A percentile compares a stretch with the other conserved stretches of the same genome.
Conservation (phyloP, 2,888 invertebrate genomes). For the Chalcosyrphus nemorum region DNA sequence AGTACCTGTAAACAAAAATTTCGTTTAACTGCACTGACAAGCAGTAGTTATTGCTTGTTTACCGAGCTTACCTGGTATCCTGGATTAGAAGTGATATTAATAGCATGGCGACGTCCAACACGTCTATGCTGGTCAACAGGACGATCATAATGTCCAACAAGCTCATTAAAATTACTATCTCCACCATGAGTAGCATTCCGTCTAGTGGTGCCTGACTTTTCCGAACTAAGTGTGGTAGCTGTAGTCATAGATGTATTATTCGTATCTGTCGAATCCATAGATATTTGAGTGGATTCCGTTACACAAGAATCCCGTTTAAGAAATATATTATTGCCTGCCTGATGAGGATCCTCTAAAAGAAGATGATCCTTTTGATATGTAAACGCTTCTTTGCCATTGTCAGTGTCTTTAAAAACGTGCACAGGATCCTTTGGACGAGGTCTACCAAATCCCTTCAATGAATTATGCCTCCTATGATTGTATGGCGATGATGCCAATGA, state of each 20-base stretch:
- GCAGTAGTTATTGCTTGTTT: background rate
- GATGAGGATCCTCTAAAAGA: constrained; percentile 48
- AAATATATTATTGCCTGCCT: constrained; percentile 65
- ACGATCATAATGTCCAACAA: constrained; percentile 18
- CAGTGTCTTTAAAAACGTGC: constrained; percentile 30
- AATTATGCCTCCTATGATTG: constrained; percentile 74
- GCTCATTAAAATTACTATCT: constrained; percentile 17
- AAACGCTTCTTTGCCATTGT: constrained; percentile 38
- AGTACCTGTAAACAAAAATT: constrained; percentile 75
- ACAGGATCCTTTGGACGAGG: constrained; percentile 24
- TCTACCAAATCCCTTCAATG: constrained; percentile 36
- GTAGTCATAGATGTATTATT: constrained; percentile 78
- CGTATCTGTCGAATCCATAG: constrained; percentile 80
- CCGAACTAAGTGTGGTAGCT: constrained; percentile 80
- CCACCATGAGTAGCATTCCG: constrained; percentile 35
- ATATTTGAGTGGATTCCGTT: constrained; percentile 81
- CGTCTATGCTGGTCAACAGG: constrained; percentile 40
- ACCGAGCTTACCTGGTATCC: constrained; percentile 78
- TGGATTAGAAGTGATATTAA: constrained; percentile 82
- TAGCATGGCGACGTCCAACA: constrained; percentile 79
- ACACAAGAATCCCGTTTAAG: constrained; percentile 81
- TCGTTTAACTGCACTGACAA: background rate
- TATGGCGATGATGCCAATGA: constrained; percentile 74
- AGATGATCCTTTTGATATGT: constrained; percentile 63
- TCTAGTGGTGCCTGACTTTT: constrained; percentile 60